Conservation (phyloP, 2,797 vertebrate genomes). For the Mormyrus hasselquistii region DNA sequence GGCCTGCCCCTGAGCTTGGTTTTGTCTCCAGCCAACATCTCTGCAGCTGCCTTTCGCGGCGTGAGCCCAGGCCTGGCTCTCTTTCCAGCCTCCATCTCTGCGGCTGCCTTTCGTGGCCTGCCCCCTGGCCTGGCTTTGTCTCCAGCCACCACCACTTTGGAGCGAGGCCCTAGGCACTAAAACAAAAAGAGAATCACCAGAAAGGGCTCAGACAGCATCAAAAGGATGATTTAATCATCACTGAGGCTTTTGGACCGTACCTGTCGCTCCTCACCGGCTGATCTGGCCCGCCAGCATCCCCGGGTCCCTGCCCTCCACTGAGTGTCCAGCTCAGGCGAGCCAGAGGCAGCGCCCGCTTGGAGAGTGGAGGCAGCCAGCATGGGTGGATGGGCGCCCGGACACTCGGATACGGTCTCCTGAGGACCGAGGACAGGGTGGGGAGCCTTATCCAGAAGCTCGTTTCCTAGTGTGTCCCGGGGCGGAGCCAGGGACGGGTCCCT, state of each 20-base stretch:
- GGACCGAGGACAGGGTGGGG: neutral
- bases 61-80: neutral
- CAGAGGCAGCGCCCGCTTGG: neutral
- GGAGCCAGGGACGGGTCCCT: neutral
- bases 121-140: neutral
- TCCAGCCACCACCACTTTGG: neutral
- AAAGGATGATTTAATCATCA: neutral
- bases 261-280: neutral
- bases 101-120: neutral
- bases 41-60: too few relatives aligned
- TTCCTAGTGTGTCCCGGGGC: neutral
- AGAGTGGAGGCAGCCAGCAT: neutral
- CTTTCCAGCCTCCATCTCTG: too few relatives aligned
- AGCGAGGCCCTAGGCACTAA: neutral
- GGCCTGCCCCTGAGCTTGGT: neutral
- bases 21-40: neutral
- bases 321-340: neutral
- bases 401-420: neutral
- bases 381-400: neutral
- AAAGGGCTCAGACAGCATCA: neutral
- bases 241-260: neutral
- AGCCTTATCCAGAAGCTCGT: neutral
- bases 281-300: neutral
- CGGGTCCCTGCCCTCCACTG: neutral
- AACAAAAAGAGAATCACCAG: neutral